These are phyloP conservation scores for Matsumurasca onukii DNA, from an alignment of 1,140 invertebrate species.

Conservation along the genomic window DNA sequence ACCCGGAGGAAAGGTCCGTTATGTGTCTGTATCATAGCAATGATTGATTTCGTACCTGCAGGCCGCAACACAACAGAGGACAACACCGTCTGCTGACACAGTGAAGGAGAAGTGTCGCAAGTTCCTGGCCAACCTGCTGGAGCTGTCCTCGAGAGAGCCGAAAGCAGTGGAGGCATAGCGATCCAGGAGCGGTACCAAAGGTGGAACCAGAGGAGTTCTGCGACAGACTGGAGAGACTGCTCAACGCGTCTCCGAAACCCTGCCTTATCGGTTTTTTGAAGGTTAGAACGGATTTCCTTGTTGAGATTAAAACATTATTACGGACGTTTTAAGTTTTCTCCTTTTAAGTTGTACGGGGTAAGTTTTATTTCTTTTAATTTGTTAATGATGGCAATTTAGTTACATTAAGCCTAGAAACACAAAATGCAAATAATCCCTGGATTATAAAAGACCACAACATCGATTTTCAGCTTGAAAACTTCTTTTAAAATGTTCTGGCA, in stretches of 20 bases:
- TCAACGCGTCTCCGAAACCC: constrained; percentile 96
- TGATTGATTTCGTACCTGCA: too few species aligned
- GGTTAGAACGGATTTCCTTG: constrained; percentile 53
- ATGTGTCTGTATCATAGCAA: too few species aligned
- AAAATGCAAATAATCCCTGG: too few species aligned
- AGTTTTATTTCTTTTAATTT: neutral
- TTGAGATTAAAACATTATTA: neutral
- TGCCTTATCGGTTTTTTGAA: constrained; percentile 98
- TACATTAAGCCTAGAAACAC: neutral
- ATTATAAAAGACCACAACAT: too few species aligned
- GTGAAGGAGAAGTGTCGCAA: constrained; percentile 98
- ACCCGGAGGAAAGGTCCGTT: too few species aligned
- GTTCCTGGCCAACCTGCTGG: constrained; percentile 94
- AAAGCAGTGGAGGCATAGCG: constrained; percentile 92
- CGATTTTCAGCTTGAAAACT: too few species aligned
- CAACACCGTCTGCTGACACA: constrained; percentile 64
- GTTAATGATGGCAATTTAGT: neutral
- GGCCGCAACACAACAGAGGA: constrained; percentile 45
- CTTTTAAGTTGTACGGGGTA: neutral
- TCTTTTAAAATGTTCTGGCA: too few species aligned
- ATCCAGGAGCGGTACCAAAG: constrained; percentile 92
- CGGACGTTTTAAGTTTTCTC: too few species aligned
- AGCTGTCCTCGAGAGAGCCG: constrained; percentile 92
- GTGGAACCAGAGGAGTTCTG: constrained; percentile 97
- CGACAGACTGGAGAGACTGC: constrained; percentile 86